phyloP scores from a whole-genome alignment of 1,140 invertebrate genomes.

The Galendromus occidentalis region DNA sequence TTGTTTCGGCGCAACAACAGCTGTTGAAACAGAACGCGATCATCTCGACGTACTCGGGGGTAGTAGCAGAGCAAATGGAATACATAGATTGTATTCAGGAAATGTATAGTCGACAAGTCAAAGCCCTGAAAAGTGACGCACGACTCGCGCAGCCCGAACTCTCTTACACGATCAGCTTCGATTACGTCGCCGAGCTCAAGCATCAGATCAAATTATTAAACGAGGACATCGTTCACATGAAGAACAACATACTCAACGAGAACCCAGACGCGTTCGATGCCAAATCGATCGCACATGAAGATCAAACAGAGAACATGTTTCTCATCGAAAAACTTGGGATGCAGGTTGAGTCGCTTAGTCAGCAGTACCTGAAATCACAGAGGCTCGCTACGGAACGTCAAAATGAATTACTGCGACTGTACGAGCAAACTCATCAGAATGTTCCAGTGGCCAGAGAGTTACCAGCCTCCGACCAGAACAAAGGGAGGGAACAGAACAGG shows the following conservation, averaged over 20 bases:
- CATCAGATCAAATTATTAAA: background rate
- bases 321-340: background rate
- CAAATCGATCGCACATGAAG: background rate
- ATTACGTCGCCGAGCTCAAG: background rate
- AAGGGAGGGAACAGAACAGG: background rate
- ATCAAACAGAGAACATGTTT: background rate
- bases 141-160: background rate
- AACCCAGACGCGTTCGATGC: background rate
- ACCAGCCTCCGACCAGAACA: background rate
- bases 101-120: background rate
- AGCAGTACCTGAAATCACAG: background rate
- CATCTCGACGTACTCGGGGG: background rate
- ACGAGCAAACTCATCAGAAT: background rate
- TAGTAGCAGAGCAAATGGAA: background rate
- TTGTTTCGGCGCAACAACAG: background rate
- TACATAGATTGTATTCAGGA: background rate
- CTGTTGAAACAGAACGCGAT: background rate
- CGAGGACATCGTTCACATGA: background rate
- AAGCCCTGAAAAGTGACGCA: background rate
- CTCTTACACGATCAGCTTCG: background rate
- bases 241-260: background rate
- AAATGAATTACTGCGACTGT: background rate
- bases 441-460: too few relatives aligned
- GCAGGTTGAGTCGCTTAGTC: background rate
- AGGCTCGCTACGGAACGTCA: background rate